Base-by-base conservation (phyloP, 2,888 invertebrate species). In the Bellardia pandia region DNA sequence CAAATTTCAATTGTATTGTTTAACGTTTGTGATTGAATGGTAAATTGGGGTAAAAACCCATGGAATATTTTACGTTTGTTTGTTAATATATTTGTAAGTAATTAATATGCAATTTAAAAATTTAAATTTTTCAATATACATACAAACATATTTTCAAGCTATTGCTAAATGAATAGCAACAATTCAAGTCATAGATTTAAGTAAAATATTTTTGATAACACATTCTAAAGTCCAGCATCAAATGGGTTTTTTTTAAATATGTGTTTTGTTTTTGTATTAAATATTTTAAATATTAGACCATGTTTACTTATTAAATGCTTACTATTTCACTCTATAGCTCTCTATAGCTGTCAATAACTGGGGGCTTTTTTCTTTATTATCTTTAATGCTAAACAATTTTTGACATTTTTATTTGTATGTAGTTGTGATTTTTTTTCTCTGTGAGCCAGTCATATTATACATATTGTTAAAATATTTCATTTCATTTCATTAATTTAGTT, bases 381-480 rank as follows among this genome's bases (percentile, higher is more conserved):
- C 8, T 8, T 64, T 48, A 2, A 56, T 60, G 2, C 45, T 45
- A 66, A 75, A 68, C 37, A 56, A 74, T 40, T 16, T 56, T 68
- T 81, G 58, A 58, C 68, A 81, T 45, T 9, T 64, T 74, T 66
- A 30, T 53, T 53, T 42, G 4, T 13, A 7, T 2, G 30, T 4
- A 45, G 23, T 37, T 56, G 40, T 37, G 37, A 37, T 64, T 56
- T 56, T 48, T 66, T 23, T 64, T 40, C 6, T 51, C 11, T 42
- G n/a, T 23, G 23, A 23, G 23, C 23, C 23, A 62, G 53, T 9
- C 51, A 42, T 9, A 48, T 69, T 30, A 30, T 78, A 23, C 1
- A 23, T 23, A 60, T 78, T 72, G 64, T 53, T 30, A 11, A 62
- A 72, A 42, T 64, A 64, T 80, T 80, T 80, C 40, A 71, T 64